A percentile compares a stretch with the other conserved stretches of the same genome.
Conservation (phyloP, 2,797 vertebrate species). For the Lacerta bilineata region DNA sequence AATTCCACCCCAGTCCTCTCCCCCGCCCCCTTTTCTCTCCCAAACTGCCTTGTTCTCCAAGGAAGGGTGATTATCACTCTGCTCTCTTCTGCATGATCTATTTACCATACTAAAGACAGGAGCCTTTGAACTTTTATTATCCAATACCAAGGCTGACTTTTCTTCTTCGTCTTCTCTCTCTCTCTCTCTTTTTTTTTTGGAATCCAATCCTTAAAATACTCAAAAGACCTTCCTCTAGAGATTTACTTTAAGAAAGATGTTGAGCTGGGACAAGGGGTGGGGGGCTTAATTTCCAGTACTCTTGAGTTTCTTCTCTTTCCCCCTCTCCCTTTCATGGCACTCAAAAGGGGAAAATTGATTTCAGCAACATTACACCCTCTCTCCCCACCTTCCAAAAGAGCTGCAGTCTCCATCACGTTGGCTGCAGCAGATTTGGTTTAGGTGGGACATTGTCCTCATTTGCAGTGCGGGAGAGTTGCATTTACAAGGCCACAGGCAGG, state of each 20-base stretch:
- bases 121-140: conserved; percentile 48
- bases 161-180: not conserved
- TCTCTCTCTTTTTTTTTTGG: not conserved
- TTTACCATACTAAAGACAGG: conserved; percentile 42
- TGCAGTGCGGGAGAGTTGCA: not conserved
- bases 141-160: conserved; percentile 2
- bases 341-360: not conserved
- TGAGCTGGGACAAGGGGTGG: not conserved
- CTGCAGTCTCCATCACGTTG: not conserved
- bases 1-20: not conserved
- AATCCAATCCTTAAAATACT: conserved; percentile 42
- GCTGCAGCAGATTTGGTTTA: not conserved
- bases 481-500: no score
- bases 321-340: not conserved
- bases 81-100: conserved; percentile 16
- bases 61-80: conserved; percentile 14
- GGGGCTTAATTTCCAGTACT: conserved; percentile 7
- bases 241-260: conserved; percentile 5
- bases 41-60: conserved; percentile 9
- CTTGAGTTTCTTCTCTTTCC: not conserved
- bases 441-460: not conserved
- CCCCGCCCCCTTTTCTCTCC: not conserved
- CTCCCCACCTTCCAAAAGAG: not conserved
- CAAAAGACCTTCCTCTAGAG: conserved; percentile 13
- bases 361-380: not conserved